Evolutionary conservation across 2,797 vertebrate species (phyloP), one percentile per base, ranked within the genome.

Genomic region (Hafferia zeledoni): DNA sequence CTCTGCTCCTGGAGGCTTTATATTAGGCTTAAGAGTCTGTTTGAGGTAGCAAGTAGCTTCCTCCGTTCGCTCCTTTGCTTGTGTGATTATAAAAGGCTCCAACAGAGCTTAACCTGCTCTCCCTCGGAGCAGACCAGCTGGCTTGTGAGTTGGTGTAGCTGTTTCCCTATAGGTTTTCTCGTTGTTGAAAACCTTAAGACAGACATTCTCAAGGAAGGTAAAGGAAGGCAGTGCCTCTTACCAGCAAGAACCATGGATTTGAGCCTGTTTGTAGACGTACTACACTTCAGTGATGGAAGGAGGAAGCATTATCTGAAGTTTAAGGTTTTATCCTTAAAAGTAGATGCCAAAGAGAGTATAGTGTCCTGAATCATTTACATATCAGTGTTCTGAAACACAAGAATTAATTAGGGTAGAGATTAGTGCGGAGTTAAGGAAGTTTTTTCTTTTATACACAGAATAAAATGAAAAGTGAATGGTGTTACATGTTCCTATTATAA

Each of bases 301-400:
- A 55, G 33, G 30, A 83, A 72, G 49, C 15, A 28, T 63, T 81
- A 59, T 19, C 22, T 28, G 35, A 89, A 79, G 61, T 70, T n/a
- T 52, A 83, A 76, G 23, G 17, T 8, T 87, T 87, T 84, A 7
- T 53, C 13, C 16, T 88, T 71, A 55, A 87, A 93, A 65, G 30
- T 12, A 6, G 2, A 90, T 47, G 55, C 35, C 35, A n/a, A 87
- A 60, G 53, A 46, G 15, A 68, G 20, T 17, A 35, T 1, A 53
- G 43, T 9, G 57, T 83, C 46, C 53, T 59, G 22, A 92, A 91
- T 80, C 85, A 92, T 92, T 91, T 75, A 85, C 33, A 78, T 10
- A 7, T 13, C 2, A 39, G 9, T 31, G 15, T 31, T 70, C 71
- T 57, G 60, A 78, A 89, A 67, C 33, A 63, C 39, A 37, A 53